Evolutionary conservation across 2,888 invertebrate genomes (phyloP), one percentile per base, ranked within the genome.

Genomic region (Drosophila tanythrix): DNA sequence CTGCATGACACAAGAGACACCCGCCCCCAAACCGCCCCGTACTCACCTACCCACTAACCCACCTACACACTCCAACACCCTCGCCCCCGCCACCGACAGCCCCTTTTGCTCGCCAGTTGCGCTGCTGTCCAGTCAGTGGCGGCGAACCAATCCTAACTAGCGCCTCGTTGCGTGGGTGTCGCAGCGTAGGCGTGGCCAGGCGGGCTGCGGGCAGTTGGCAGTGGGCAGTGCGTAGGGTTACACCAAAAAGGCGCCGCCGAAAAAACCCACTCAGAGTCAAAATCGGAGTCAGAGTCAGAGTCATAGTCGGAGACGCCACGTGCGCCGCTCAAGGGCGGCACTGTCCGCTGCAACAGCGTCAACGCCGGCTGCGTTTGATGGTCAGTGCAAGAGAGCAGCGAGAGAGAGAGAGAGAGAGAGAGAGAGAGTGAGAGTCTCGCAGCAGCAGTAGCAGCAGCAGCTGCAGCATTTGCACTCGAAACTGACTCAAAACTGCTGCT

Each of bases 141-240:
- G 87, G 76, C 78, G 89, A 85, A 88, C 84, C 84, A 84, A 84
- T 88, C 89, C 84, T 82, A 88, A 89, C 74, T 70, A 76, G 83
- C 85, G 88, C 84, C 89, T 88, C 86, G 68, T 82, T 78, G 81
- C 81, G 82, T 89, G 89, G 85, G 89, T 76, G 84, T 82, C 82
- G 82, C 79, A 70, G 85, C 85, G 88, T 88, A 85, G 90, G 88
- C 90, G 90, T 88, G 88, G 88, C 86, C 83, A 89, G 88, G 84
- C 89, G 55, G 74, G 40, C 58, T 36, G 61, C 38, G 36, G 33
- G 40, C 38, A 21, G 67, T 63, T 46, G 46, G 46, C 46, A 46
- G 25, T 46, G 21, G 21, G 57, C 51, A 27, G 74, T 78, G 78
- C 81, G 78, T 79, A 79, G 68, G 74, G 81, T 81, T 81, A 78